Evolutionary conservation across 2,797 vertebrate genomes (phyloP).

Genomic region (Hybognathus amarus): DNA sequence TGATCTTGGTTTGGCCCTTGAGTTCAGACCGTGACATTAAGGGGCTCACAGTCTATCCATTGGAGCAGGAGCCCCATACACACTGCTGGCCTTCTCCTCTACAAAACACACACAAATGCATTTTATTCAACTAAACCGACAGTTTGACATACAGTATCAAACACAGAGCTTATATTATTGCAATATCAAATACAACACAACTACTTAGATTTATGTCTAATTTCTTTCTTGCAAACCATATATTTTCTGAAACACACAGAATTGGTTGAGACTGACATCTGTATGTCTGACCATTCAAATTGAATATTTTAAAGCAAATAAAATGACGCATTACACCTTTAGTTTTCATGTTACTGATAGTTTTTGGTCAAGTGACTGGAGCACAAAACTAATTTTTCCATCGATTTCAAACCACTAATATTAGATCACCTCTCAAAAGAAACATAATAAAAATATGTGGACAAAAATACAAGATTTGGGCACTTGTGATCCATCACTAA

Average conservation of each 20-base stretch:
- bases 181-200: not conserved
- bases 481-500: no score
- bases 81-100: constrained; percentile 83
- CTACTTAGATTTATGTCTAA: not conserved
- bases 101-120: constrained; percentile 33
- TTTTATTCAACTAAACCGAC: not conserved
- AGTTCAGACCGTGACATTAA: constrained; percentile 73
- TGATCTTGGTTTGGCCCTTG: constrained; percentile 82
- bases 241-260: not conserved
- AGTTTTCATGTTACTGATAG: no score
- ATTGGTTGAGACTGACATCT: not conserved
- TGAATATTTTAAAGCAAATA: no score
- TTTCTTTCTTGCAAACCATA: not conserved
- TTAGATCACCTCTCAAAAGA: not conserved
- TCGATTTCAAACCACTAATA: not conserved
- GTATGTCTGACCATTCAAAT: no score
- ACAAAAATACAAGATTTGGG: no score
- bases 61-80: constrained; percentile 82
- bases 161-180: not conserved
- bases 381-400: not conserved
- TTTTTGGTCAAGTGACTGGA: not conserved
- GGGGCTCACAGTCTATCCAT: constrained; percentile 80
- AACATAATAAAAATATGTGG: not conserved
- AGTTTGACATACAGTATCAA: not conserved
- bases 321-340: no score